These are phyloP conservation scores for Orchesella flavescens DNA, from an alignment of 2,888 invertebrate species.

Conservation along the genomic window DNA sequence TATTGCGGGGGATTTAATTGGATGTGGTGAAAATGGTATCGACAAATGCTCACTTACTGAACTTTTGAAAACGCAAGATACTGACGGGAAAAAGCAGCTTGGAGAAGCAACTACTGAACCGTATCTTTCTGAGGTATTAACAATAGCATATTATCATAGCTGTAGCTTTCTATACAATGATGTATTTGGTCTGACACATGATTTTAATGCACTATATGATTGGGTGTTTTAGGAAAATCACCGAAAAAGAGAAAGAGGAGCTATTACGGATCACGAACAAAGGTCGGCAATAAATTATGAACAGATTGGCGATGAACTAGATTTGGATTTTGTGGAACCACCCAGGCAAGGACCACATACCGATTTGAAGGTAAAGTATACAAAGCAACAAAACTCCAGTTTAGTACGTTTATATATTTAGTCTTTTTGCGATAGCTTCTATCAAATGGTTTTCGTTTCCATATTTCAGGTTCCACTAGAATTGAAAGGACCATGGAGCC, in stretches of 20 bases:
- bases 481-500: slow-evolving; percentile 87
- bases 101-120: slow-evolving; percentile 85
- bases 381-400: too few relatives aligned
- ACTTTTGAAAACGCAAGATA: slow-evolving; percentile 30
- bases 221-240: slow-evolving; percentile 63
- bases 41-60: slow-evolving; percentile 1
- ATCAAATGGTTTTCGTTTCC: too few relatives aligned
- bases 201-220: too few relatives aligned
- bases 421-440: too few relatives aligned
- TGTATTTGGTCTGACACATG: too few relatives aligned
- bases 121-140: slow-evolving; percentile 82
- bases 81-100: slow-evolving; percentile 72
- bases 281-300: slow-evolving; percentile 55
- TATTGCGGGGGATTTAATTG: slow-evolving; percentile 80
- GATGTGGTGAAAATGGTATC: slow-evolving; percentile 22
- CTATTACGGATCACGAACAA: slow-evolving; percentile 54
- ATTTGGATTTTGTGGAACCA: slow-evolving; percentile 64
- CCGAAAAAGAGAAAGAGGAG: slow-evolving; percentile 42
- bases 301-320: slow-evolving; percentile 61
- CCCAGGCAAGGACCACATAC: slow-evolving; percentile 25
- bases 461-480: slow-evolving; percentile 73
- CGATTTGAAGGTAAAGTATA: too few relatives aligned
- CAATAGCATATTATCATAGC: too few relatives aligned
- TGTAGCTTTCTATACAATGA: too few relatives aligned
- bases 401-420: too few relatives aligned